These are phyloP conservation scores for Tridacna gigas DNA, from an alignment of 2,888 invertebrate genomes.

Conservation along the genomic window DNA sequence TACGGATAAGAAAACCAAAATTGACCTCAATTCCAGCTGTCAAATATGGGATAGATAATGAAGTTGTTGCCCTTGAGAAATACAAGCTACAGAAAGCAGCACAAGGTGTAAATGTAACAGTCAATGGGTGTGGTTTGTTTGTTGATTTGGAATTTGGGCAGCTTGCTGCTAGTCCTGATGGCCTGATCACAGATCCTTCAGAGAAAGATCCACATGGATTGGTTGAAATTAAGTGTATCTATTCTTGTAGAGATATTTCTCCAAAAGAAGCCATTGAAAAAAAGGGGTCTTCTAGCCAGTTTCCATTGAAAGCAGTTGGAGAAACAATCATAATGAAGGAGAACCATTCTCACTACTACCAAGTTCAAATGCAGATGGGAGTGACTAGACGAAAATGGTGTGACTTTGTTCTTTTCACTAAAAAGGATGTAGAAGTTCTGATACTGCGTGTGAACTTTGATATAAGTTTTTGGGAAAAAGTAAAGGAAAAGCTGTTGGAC, in stretches of 20 bases:
- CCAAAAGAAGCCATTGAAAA: constrained; percentile 5
- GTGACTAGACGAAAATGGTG: constrained; percentile 24
- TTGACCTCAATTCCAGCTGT: neutral
- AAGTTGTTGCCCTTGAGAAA: constrained; percentile 12
- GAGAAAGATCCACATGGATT: constrained; percentile 1
- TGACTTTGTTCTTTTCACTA: constrained; percentile 31
- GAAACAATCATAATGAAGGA: constrained; percentile 18
- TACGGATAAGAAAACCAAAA: neutral
- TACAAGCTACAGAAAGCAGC: neutral
- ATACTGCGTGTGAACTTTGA: constrained; percentile 12
- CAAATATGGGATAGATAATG: constrained; percentile 32
- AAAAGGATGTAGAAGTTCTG: neutral
- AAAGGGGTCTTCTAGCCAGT: neutral
- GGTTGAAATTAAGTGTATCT: too few species aligned
- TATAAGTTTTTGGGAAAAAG: constrained; percentile 5
- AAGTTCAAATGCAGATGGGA: constrained; percentile 37
- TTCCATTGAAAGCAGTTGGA: constrained; percentile 12
- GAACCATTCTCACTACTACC: constrained; percentile 24
- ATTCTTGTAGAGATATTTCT: too few species aligned
- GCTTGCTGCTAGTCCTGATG: constrained; percentile 27
- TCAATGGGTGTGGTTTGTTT: constrained; percentile 23
- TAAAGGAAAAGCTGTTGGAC: constrained; percentile 3
- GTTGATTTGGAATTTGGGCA: constrained; percentile 23
- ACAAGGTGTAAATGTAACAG: neutral
- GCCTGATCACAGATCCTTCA: constrained; percentile 19